Evolutionary conservation across 2,888 invertebrate species (phyloP), one percentile per base, ranked within the genome.

Genomic region (Clusia tigrina): DNA sequence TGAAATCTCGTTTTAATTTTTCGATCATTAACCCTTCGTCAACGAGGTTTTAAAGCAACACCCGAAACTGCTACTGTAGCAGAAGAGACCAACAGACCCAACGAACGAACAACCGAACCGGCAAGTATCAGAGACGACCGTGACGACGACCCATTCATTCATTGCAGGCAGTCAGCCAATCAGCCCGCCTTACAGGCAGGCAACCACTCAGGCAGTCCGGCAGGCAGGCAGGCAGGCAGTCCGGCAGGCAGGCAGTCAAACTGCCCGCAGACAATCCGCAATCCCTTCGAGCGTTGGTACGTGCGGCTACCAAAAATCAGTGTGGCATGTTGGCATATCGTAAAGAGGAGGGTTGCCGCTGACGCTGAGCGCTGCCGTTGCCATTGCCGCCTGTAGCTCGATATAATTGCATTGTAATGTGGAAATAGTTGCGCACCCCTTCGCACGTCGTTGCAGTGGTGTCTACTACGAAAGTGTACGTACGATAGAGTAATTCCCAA

Each of bases 321-420:
- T 42, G 48, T 22, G 48, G 48, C 48, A 48, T 48, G 48, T 5
- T 48, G 60, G 23, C 9, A 58, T n/a, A n/a, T 51, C 3, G 17
- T 51, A 42, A 6, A 42, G n/a, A 6, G 42, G 42, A 42, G 42
- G 42, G 42, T 42, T 6, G 46, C 10, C 17, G 48, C 32, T 62
- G 32, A 20, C 37, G 54, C 38, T 64, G 54, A n/a, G n/a, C n/a
- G n/a, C n/a, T n/a, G n/a, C n/a, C n/a, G n/a, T n/a, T n/a, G n/a
- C 32, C 6, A 32, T 42, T n/a, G 42, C 42, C n/a, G 42, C 42
- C 42, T 48, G 48, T 69, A 72, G 77, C 77, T 76, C 71, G 74
- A 75, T 75, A 79, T 79, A 79, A 79, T 79, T 79, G 78, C 78
- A 77, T 73, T 78, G 77, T 79, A 78, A 78, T 79, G 72, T 70